Percentiles rank a stretch among this genome's conserved stretches.
These are phyloP conservation scores for Anthopleura sola DNA, from an alignment of 64 coral and sea anemone species.

Conservation along the genomic window DNA sequence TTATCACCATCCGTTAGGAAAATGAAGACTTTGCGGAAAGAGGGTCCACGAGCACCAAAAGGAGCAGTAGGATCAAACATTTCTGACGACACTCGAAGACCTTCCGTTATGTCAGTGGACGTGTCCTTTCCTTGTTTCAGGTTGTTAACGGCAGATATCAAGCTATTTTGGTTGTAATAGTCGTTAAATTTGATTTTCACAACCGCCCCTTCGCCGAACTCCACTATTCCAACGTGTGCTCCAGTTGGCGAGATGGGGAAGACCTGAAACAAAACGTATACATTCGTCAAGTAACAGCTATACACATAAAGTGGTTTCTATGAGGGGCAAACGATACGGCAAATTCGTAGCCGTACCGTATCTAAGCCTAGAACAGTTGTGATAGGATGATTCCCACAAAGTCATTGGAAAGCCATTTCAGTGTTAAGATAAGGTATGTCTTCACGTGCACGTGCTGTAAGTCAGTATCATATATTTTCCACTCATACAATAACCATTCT, in stretches of 20 bases:
- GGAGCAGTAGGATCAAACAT: not conserved
- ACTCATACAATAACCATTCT: too few species aligned
- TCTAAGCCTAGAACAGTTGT: too few species aligned
- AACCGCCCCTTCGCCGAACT: constrained; percentile 8
- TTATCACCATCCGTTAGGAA: constrained; percentile 72
- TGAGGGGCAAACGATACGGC: too few species aligned
- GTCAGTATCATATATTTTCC: too few species aligned
- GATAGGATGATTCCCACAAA: too few species aligned
- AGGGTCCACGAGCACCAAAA: constrained; percentile 32
- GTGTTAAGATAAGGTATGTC: too few species aligned
- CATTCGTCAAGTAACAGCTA: not conserved
- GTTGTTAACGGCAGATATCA: constrained; percentile 43
- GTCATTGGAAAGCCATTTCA: too few species aligned
- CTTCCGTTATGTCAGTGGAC: constrained; percentile 34
- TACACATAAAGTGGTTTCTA: not conserved
- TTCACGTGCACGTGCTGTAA: too few species aligned
- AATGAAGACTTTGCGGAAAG: constrained; percentile 59
- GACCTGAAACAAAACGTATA: not conserved
- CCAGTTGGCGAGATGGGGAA: constrained; percentile 36
- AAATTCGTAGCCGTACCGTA: too few species aligned
- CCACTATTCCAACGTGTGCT: constrained; percentile 56
- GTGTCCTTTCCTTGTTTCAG: not conserved
- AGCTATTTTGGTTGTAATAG: not conserved
- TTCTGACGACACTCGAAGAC: constrained; percentile 5
- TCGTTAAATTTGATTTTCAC: constrained; percentile 40